Evolutionary conservation across 1,140 invertebrate genomes (phyloP).

Genomic region (Drosophila novamexicana): DNA sequence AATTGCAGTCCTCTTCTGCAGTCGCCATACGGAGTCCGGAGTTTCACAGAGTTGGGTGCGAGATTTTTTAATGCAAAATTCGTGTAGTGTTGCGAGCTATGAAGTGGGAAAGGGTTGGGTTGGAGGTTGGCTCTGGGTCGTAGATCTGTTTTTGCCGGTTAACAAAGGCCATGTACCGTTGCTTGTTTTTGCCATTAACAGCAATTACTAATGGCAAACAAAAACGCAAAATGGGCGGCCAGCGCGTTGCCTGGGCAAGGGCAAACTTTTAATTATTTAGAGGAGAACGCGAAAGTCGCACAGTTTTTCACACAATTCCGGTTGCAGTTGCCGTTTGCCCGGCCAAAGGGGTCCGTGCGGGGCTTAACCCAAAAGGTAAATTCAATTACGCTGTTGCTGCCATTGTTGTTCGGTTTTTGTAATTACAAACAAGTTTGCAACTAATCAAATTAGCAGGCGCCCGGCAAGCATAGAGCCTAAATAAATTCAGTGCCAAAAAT

Average conservation of each 20-base stretch:
- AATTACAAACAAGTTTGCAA: conserved; percentile 54
- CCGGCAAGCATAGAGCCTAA: neutral
- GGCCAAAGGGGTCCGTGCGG: no score
- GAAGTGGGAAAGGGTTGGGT: neutral
- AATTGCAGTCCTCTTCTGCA: neutral
- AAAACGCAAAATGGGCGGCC: conserved; percentile 43
- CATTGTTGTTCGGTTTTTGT: conserved; percentile 29
- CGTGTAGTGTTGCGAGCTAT: conserved; percentile 48
- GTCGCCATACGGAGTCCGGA: neutral
- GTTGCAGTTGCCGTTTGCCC: conserved; percentile 36
- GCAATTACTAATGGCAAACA: conserved; percentile 74
- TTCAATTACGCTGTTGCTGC: conserved; percentile 54
- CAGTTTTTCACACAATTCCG: conserved; percentile 40
- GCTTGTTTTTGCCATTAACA: conserved; percentile 70
- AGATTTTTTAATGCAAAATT: conserved; percentile 72
- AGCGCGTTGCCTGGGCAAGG: conserved; percentile 40
- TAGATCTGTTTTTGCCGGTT: conserved; percentile 22
- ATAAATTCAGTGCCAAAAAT: conserved; percentile 3
- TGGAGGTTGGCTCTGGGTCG: neutral
- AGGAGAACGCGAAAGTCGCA: conserved; percentile 60
- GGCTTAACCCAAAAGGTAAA: conserved; percentile 33
- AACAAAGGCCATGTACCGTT: conserved; percentile 33
- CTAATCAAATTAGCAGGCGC: conserved; percentile 60
- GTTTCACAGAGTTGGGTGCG: conserved; percentile 16
- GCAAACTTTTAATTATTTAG: conserved; percentile 77